Evolutionary conservation across 2,888 invertebrate genomes (phyloP), one percentile per base, ranked within the genome.

Genomic region (Leptinotarsa juncta): DNA sequence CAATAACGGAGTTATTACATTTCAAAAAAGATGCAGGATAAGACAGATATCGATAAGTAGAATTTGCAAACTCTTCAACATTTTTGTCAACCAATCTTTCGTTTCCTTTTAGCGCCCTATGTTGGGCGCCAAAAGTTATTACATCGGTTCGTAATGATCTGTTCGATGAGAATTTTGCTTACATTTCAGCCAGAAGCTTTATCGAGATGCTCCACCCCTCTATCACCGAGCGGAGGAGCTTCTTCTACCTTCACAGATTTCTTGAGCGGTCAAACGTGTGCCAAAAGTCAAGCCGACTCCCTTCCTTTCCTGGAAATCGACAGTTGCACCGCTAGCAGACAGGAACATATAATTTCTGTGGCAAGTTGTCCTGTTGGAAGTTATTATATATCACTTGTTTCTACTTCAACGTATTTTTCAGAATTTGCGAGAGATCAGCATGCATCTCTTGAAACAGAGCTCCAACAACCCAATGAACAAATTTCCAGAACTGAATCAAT

Each of bases 311-410:
- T 93, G 76, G 96, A 96, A 87, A 90, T 93, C 16, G 96, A 96
- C 87, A 94, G 93, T 57, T 96, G 96, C 85, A 96, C 96, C 3
- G 96, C 96, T 16, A 95, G 95, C 82, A 95, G 95, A 83, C 95
- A 96, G 87, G 96, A 96, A 83, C 96, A 96, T 85, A 93, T 96
- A 57, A 94, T 96, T 60, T 95, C 96, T 12, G 96, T 96, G 85
- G 94, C 94, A 82, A 88, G 90, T 71, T 32, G 50, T 14, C 1
- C 32, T 51, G 67, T 67, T 20, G 18, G 3, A 42, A 42, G 10
- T 42, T 42, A 42, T 10, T 10, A 42, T 42, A 12, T 10, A 42
- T 10, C 42, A 42, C 10, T 10, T 10, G 42, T 42, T 42, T 42
- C 42, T 42, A 2, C 42, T 42, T 42, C 10, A 10, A 42, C 20